Conservation (phyloP, 2,797 vertebrate genomes). For the Acestrorhynchus altus region DNA sequence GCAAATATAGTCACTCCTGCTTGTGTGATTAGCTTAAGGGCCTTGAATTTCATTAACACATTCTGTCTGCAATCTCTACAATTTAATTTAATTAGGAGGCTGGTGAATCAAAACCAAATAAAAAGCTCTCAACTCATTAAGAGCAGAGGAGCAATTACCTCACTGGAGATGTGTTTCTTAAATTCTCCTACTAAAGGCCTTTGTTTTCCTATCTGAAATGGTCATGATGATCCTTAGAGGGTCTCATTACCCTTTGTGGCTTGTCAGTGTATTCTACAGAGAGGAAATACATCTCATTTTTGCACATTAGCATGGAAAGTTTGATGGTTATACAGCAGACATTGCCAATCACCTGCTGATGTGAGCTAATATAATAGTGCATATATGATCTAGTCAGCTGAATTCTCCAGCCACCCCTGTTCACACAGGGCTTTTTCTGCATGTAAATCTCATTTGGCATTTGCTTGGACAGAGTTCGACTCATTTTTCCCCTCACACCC, state of each 20-base stretch:
- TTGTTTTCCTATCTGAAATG: constrained; percentile 26
- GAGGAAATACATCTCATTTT: neutral
- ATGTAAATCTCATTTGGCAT: neutral
- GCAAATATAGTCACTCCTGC: constrained; percentile 42
- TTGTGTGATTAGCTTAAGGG: constrained; percentile 52
- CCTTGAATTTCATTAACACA: constrained; percentile 54
- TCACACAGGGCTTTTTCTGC: neutral
- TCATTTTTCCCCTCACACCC: constrained; percentile 40
- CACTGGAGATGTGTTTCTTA: constrained; percentile 28
- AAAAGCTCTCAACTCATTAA: constrained; percentile 57
- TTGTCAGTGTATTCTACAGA: constrained; percentile 4
- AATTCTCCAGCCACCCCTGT: neutral
- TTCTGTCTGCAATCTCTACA: constrained; percentile 54
- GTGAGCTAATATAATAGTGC: neutral
- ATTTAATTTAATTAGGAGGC: constrained; percentile 57
- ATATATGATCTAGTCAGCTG: neutral
- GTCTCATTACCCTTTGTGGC: constrained; percentile 30
- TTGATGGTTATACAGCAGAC: constrained; percentile 8
- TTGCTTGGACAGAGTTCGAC: constrained; percentile 25
- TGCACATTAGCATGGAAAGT: constrained; percentile 17
- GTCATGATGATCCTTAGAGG: constrained; percentile 27
- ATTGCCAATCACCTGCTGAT: neutral
- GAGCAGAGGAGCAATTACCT: constrained; percentile 42
- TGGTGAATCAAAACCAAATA: constrained; percentile 52
- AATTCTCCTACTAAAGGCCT: constrained; percentile 37